phyloP scores from a whole-genome alignment of 2,888 invertebrate genomes.

The Protodeltote pygarga region DNA sequence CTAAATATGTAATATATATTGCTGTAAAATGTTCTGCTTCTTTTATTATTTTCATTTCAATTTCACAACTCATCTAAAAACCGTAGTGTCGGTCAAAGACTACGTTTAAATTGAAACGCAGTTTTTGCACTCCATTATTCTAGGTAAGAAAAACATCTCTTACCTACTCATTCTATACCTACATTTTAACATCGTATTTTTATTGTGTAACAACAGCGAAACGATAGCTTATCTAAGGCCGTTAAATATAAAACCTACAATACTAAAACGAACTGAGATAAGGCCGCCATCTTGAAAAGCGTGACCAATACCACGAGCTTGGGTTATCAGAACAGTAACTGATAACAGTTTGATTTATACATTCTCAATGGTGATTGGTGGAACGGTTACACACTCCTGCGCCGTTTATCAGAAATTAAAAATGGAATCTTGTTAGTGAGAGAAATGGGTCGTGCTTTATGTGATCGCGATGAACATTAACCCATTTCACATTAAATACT shows the following conservation, averaged over 20 bases:
- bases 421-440: conserved; percentile 68
- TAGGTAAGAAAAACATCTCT: too few relatives aligned
- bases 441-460: conserved; percentile 70
- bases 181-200: conserved; percentile 29
- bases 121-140: too few relatives aligned
- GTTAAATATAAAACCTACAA: conserved; percentile 69
- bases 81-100: too few relatives aligned
- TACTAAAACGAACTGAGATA: conserved; percentile 73
- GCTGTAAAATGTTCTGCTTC: not conserved
- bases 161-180: not conserved
- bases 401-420: conserved; percentile 71
- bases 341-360: conserved; percentile 82
- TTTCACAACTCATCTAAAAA: too few relatives aligned
- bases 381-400: conserved; percentile 51
- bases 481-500: conserved; percentile 22
- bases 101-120: too few relatives aligned
- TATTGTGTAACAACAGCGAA: conserved; percentile 51
- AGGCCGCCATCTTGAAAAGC: conserved; percentile 79
- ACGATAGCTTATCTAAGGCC: conserved; percentile 67
- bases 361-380: conserved; percentile 74
- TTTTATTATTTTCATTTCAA: not conserved
- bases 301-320: conserved; percentile 75
- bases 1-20: conserved; percentile 9
- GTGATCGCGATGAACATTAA: conserved; percentile 41
- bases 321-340: conserved; percentile 72